Base-by-base conservation (phyloP, 2,113 vertebrate species). In the Zosterops hypoxanthus region DNA sequence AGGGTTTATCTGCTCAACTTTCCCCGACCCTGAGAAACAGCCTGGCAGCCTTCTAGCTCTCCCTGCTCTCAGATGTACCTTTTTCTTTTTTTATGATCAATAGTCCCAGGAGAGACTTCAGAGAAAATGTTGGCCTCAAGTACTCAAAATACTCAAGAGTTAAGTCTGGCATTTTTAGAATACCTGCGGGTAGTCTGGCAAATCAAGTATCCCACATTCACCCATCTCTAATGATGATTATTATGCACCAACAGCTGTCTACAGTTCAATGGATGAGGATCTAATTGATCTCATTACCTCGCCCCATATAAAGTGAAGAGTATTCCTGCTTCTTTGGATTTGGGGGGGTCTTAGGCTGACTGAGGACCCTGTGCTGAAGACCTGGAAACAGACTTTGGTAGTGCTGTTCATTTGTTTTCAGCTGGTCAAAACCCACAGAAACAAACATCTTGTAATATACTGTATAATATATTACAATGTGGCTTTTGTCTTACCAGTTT, bases 251-350 rank as follows among this genome's bases (percentile, higher is more conserved):
- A 97, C 98, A 98, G 98, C 98, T 98, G 98, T 97, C 97, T 97
- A 96, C 94, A 88, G 97, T 94, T 97, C 96, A 94, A 96, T 96
- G 97, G 97, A 96, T 97, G 97, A 95, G 94, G 96, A 97, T 98
- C 97, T 98, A 98, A 98, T 97, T 98, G 98, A 98, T 97, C 97
- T 98, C 97, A 98, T 98, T 98, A 98, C 97, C 93, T 97, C 93
- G 68, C 96, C 97, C 97, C 95, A 95, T 33, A 96, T 95, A 97
- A 98, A 97, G 96, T 95, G 95, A 97, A 96, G 96, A 88, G 95
- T n/a, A 17, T 91, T 39, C 44, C 87, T 65, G 64, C 85, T 95
- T 80, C n/a, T 57, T 65, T 88, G 72, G 91, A 93, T 75, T 55
- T 92, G 70, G 53, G 36, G 34, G 79, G 87, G 91, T 95, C 92